Evolutionary conservation across 1,140 invertebrate genomes (phyloP).

Genomic region (Rhyzopertha dominica): DNA sequence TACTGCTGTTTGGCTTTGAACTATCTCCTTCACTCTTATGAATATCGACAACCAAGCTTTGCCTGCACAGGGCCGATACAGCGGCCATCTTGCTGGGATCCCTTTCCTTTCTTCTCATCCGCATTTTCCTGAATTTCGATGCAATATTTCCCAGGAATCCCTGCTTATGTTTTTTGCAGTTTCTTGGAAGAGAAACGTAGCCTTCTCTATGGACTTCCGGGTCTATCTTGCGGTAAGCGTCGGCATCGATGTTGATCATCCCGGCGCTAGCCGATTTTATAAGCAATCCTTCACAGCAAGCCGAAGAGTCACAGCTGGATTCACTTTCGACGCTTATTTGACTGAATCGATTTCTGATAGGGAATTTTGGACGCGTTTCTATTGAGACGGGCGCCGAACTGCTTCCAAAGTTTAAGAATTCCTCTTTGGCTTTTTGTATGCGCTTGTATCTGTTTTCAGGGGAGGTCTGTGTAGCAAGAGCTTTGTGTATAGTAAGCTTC

Average conservation of each 20-base stretch:
- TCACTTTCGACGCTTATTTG: conserved; percentile 56
- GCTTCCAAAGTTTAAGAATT: conserved; percentile 48
- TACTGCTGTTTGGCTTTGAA: not conserved
- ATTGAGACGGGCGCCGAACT: conserved; percentile 15
- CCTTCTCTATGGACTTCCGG: conserved; percentile 36
- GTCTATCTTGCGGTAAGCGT: conserved; percentile 51
- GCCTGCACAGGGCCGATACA: conserved; percentile 59
- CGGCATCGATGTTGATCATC: conserved; percentile 62
- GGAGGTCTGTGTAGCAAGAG: conserved; percentile 12
- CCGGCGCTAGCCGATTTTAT: conserved; percentile 66
- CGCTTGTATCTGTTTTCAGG: conserved; percentile 36
- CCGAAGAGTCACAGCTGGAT: conserved; percentile 45
- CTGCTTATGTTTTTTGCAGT: conserved; percentile 40
- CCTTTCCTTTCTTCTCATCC: conserved; percentile 48
- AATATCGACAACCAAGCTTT: conserved; percentile 60
- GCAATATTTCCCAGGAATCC: conserved; percentile 50
- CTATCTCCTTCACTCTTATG: not conserved
- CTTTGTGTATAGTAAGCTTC: no score
- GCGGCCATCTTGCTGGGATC: conserved; percentile 49
- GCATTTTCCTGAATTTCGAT: conserved; percentile 56
- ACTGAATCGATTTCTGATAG: conserved; percentile 45
- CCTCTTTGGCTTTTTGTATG: conserved; percentile 58
- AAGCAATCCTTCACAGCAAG: conserved; percentile 40
- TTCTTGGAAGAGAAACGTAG: conserved; percentile 43
- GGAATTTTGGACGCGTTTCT: conserved; percentile 25